A percentile compares a stretch with the other conserved stretches of the same genome.
These are phyloP conservation scores for Tipula unca DNA, from an alignment of 2,888 invertebrate species.

Conservation along the genomic window DNA sequence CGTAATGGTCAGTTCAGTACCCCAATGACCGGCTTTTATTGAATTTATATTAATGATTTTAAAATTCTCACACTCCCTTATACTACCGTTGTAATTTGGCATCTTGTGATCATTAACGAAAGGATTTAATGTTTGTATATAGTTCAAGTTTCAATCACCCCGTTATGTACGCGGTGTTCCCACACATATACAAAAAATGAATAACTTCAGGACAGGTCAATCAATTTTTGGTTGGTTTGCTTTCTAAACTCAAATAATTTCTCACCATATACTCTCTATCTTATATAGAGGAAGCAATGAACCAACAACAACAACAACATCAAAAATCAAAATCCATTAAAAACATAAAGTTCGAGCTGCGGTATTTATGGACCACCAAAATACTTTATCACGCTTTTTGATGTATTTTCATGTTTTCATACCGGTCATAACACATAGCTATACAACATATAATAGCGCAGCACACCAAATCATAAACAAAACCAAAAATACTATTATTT, in stretches of 20 bases:
- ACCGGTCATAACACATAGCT: neutral
- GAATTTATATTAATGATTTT: neutral
- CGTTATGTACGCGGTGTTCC: neutral
- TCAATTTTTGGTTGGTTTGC: neutral
- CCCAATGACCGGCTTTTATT: neutral
- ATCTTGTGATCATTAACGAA: neutral
- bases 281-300: neutral
- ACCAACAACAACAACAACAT: neutral
- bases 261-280: neutral
- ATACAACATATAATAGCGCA: neutral
- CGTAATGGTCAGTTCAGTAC: neutral
- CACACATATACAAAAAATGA: neutral
- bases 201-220: neutral
- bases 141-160: neutral
- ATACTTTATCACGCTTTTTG: neutral
- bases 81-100: neutral
- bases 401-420: conserved; percentile 4
- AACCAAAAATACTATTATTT: neutral
- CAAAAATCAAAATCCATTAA: neutral
- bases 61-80: neutral
- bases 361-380: conserved; percentile 2
- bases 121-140: neutral
- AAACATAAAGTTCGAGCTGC: neutral
- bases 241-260: neutral
- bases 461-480: neutral